A percentile compares a stretch with the other conserved stretches of the same genome.
Evolutionary conservation across 64 coral and sea anemone genomes (phyloP).

Genomic region (Cladopsammia gracilis): DNA sequence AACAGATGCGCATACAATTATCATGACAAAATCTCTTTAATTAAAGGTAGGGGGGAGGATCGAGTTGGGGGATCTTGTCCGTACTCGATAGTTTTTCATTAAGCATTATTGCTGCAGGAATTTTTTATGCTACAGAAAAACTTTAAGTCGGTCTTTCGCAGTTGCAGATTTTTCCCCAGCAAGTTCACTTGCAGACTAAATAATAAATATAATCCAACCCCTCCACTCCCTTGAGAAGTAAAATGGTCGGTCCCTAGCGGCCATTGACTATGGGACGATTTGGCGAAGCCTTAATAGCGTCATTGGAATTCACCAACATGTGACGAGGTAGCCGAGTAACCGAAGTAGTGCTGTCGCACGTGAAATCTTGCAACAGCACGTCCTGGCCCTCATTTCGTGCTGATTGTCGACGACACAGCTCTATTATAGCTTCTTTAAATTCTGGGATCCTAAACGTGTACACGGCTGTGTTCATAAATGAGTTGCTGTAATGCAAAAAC

Average conservation of each 20-base stretch:
- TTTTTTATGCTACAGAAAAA: too few relatives aligned
- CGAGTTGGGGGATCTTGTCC: too few relatives aligned
- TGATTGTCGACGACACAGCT: neutral
- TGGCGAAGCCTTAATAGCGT: neutral
- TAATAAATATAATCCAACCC: too few relatives aligned
- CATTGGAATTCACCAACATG: neutral
- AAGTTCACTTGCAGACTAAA: too few relatives aligned
- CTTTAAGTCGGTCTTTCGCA: too few relatives aligned
- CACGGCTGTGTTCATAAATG: slow-evolving; percentile 56
- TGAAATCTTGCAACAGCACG: slow-evolving; percentile 20
- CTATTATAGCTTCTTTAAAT: slow-evolving; percentile 42
- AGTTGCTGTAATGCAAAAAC: slow-evolving; percentile 71
- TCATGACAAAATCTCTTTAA: too few relatives aligned
- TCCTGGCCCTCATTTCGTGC: neutral
- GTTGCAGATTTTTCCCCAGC: too few relatives aligned
- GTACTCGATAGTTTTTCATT: too few relatives aligned
- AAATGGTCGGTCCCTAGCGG: neutral
- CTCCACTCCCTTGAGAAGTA: too few relatives aligned
- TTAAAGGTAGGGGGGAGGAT: too few relatives aligned
- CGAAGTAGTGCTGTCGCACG: slow-evolving; percentile 14
- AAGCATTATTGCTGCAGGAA: too few relatives aligned
- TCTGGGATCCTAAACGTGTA: slow-evolving; percentile 72
- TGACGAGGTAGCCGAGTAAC: slow-evolving; percentile 2
- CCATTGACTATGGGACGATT: neutral
- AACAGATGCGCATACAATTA: too few relatives aligned